phyloP scores from a whole-genome alignment of 2,797 vertebrate species.

The Yasuhikotakia modesta region DNA sequence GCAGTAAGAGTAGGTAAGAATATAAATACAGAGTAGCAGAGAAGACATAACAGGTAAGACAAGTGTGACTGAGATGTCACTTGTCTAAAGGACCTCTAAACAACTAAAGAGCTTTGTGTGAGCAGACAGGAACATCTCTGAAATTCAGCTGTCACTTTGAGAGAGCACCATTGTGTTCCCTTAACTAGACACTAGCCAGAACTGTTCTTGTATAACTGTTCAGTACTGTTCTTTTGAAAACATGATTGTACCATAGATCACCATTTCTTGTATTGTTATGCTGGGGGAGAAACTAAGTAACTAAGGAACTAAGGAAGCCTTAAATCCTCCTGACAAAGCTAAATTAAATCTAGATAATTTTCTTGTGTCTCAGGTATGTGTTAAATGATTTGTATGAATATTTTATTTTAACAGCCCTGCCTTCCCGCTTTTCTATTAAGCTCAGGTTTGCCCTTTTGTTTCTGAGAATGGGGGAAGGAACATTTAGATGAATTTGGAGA shows the following conservation, averaged over 20 bases:
- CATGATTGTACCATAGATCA: background rate
- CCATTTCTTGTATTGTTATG: background rate
- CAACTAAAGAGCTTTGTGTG: background rate
- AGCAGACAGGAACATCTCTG: background rate
- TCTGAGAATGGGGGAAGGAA: background rate
- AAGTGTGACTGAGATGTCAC: background rate
- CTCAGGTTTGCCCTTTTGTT: constrained; percentile 22
- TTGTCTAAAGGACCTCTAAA: background rate
- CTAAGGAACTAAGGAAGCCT: background rate
- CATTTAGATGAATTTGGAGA: background rate
- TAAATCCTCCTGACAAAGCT: too few relatives aligned
- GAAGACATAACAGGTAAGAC: background rate
- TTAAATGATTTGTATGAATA: background rate
- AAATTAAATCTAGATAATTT: background rate
- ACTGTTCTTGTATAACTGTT: too few relatives aligned
- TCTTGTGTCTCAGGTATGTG: background rate
- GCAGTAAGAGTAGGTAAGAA: background rate
- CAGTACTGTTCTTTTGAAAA: background rate
- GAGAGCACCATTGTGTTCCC: background rate
- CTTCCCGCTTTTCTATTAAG: background rate
- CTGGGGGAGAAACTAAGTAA: background rate
- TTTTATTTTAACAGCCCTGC: background rate
- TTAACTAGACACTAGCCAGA: background rate
- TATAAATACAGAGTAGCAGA: background rate
- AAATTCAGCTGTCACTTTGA: background rate